Conservation (phyloP, 2,888 invertebrate species). For the Acanthosepion lycidas region DNA sequence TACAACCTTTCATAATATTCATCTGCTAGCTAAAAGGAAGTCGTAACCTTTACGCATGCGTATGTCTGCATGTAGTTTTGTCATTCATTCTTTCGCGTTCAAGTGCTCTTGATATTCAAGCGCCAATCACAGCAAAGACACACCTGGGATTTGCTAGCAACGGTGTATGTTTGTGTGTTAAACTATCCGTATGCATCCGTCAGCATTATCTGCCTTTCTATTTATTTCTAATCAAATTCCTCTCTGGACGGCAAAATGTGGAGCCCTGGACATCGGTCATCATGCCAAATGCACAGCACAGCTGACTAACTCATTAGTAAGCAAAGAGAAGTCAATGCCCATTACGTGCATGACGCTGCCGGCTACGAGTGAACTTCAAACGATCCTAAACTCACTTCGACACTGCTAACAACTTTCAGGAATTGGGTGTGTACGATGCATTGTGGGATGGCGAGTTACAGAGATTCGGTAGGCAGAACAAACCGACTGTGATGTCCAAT, state of each 20-base stretch:
- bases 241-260: background rate
- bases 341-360: background rate
- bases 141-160: no score
- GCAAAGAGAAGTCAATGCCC: background rate
- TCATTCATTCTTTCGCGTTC: no score
- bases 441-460: background rate
- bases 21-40: no score
- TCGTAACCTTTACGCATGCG: no score
- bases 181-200: no score
- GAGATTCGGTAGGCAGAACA: background rate
- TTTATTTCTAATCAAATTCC: no score
- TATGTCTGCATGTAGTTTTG: no score
- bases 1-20: no score
- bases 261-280: background rate
- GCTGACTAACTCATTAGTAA: slow-evolving; percentile 3
- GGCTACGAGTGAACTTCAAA: background rate
- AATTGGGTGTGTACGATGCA: background rate
- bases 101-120: no score
- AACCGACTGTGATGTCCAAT: background rate
- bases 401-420: background rate
- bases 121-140: no score
- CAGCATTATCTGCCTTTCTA: no score
- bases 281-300: background rate
- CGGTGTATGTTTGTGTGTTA: no score
- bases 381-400: background rate